These are phyloP conservation scores for Ypsolopha scabrella DNA, from an alignment of 2,888 invertebrate genomes.

Conservation along the genomic window DNA sequence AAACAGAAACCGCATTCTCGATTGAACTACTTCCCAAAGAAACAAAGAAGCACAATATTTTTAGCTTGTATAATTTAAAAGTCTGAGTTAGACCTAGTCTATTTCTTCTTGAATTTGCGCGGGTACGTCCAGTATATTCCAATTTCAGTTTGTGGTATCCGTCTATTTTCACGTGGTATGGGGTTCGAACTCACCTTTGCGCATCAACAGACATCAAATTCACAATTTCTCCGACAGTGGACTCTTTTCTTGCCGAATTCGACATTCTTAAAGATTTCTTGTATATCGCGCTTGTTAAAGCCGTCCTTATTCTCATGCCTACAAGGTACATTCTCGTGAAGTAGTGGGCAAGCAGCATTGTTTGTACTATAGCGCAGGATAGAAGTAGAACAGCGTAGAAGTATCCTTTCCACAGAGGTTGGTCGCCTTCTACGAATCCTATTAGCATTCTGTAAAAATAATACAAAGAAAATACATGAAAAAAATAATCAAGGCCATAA, in stretches of 20 bases:
- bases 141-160: too few species aligned
- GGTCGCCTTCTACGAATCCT: constrained; percentile 72
- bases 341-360: constrained; percentile 88
- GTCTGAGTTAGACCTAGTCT: too few species aligned
- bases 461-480: constrained; percentile 18
- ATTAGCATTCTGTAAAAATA: constrained; percentile 73
- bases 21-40: too few species aligned
- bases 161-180: neutral
- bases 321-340: constrained; percentile 92
- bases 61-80: too few species aligned
- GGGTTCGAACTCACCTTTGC: constrained; percentile 67
- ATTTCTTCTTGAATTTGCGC: too few species aligned
- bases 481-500: neutral
- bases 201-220: constrained; percentile 94
- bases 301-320: constrained; percentile 90
- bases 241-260: constrained; percentile 82
- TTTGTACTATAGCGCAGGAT: constrained; percentile 81
- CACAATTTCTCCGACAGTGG: constrained; percentile 92
- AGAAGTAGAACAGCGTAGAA: constrained; percentile 84
- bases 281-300: constrained; percentile 91
- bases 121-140: too few species aligned
- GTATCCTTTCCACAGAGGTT: constrained; percentile 88
- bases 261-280: constrained; percentile 86
- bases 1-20: too few species aligned
- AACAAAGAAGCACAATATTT: too few species aligned